Percentiles rank a stretch among this genome's conserved stretches.
phyloP scores from a whole-genome alignment of 2,113 vertebrate genomes.

The Galbula dea region DNA sequence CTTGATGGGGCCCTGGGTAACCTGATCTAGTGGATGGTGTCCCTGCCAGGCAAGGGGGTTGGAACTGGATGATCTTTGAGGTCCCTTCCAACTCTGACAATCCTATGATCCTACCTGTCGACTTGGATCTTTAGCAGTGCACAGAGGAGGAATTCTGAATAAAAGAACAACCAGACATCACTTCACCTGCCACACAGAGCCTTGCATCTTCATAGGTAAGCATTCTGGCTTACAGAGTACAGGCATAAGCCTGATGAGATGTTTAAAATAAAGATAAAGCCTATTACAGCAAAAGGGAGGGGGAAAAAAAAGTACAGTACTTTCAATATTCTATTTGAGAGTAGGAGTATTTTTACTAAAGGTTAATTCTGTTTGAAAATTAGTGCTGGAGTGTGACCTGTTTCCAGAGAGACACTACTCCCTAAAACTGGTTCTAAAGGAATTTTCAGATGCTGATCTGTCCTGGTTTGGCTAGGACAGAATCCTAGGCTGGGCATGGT shows the following conservation, averaged over 20 bases:
- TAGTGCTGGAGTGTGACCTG: background rate
- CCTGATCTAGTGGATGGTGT: too few species aligned
- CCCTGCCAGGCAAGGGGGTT: too few species aligned
- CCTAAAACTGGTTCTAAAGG: background rate
- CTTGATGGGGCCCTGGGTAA: too few species aligned
- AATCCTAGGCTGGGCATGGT: too few species aligned
- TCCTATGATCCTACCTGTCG: background rate
- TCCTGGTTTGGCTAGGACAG: too few species aligned
- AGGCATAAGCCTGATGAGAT: background rate
- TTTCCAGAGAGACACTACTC: background rate
- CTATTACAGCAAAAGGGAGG: background rate
- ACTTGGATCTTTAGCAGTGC: background rate
- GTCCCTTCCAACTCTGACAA: too few species aligned
- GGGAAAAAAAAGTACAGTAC: background rate
- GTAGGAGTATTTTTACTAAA: background rate
- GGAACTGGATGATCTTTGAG: too few species aligned
- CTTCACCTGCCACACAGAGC: background rate
- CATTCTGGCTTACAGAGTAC: background rate
- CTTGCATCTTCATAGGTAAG: background rate
- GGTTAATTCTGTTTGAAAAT: background rate
- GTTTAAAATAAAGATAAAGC: background rate
- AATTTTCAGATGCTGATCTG: background rate
- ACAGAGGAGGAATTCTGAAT: background rate
- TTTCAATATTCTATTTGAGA: background rate
- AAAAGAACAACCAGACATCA: background rate